Evolutionary conservation across 2,888 invertebrate species (phyloP).

Genomic region (Odontomyia ornata): DNA sequence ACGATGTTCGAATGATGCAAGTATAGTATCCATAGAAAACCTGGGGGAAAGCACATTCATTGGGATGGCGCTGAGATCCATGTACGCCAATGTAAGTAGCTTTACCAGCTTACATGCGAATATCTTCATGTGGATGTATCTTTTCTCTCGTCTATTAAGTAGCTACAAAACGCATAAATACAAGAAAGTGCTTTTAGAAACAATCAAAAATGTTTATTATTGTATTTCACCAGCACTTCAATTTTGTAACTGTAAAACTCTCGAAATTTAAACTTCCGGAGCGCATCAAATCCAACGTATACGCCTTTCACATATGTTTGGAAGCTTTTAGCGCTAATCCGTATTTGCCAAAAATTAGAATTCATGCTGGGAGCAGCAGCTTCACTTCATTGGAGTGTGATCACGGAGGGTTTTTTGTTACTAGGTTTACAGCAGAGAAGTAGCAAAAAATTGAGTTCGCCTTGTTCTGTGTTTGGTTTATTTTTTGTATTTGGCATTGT

Average conservation of each 20-base stretch:
- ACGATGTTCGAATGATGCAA: neutral
- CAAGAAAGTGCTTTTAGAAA: neutral
- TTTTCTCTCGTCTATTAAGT: neutral
- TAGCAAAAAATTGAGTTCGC: neutral
- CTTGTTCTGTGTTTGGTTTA: neutral
- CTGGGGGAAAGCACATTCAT: no score
- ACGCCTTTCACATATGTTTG: conserved; percentile 24
- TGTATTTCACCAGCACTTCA: conserved; percentile 14
- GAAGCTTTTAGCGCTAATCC: neutral
- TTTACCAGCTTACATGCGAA: neutral
- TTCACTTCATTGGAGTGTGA: neutral
- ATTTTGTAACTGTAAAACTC: conserved; percentile 13
- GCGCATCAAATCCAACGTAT: conserved; percentile 21
- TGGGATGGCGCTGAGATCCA: no score
- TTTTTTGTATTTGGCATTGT: neutral
- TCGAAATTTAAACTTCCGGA: conserved; percentile 28
- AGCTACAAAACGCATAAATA: neutral
- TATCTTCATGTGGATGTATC: neutral
- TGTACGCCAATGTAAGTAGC: no score
- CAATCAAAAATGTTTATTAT: conserved; percentile 20
- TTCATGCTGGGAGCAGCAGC: conserved; percentile 12
- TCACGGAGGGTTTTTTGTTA: neutral
- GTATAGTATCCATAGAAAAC: neutral
- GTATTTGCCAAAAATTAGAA: conserved; percentile 26
- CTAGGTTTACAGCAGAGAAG: neutral